phyloP scores from a whole-genome alignment of 2,888 invertebrate genomes.

The Sarcophaga rosellei region DNA sequence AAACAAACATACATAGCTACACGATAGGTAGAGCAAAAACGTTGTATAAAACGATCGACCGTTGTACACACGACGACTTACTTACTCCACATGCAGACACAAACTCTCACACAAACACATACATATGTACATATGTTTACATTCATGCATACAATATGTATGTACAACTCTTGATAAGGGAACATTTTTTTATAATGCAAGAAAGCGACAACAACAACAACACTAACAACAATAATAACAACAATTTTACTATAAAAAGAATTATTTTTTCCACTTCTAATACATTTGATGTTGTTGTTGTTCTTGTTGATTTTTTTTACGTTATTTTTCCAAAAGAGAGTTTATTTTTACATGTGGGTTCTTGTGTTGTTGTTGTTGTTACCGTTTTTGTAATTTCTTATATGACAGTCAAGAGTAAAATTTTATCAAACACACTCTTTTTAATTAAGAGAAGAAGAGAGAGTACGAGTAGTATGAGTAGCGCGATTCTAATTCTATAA shows the following conservation, averaged over 20 bases:
- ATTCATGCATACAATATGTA: background rate
- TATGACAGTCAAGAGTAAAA: background rate
- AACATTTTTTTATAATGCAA: slow-evolving; percentile 54
- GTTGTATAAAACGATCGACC: too few relatives aligned
- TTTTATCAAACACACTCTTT: background rate
- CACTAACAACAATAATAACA: slow-evolving; percentile 24
- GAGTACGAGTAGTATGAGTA: too few relatives aligned
- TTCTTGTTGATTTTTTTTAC: slow-evolving; percentile 32
- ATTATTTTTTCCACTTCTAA: slow-evolving; percentile 9
- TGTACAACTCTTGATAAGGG: slow-evolving; percentile 56
- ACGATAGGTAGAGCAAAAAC: background rate
- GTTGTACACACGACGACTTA: too few relatives aligned
- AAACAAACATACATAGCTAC: background rate
- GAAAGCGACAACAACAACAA: slow-evolving; percentile 20
- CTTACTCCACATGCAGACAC: too few relatives aligned
- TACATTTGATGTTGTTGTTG: slow-evolving; percentile 27
- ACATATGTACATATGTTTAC: background rate
- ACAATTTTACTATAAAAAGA: background rate
- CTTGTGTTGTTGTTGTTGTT: background rate
- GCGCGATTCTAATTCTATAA: too few relatives aligned
- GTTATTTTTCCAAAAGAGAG: slow-evolving; percentile 52
- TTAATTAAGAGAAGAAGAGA: too few relatives aligned
- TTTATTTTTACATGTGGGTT: slow-evolving; percentile 65
- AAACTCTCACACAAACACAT: too few relatives aligned
- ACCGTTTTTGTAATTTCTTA: background rate